Evolutionary conservation across 2,113 vertebrate genomes (phyloP), one percentile per base, ranked within the genome.

Genomic region (Psittacula cyanocephala): DNA sequence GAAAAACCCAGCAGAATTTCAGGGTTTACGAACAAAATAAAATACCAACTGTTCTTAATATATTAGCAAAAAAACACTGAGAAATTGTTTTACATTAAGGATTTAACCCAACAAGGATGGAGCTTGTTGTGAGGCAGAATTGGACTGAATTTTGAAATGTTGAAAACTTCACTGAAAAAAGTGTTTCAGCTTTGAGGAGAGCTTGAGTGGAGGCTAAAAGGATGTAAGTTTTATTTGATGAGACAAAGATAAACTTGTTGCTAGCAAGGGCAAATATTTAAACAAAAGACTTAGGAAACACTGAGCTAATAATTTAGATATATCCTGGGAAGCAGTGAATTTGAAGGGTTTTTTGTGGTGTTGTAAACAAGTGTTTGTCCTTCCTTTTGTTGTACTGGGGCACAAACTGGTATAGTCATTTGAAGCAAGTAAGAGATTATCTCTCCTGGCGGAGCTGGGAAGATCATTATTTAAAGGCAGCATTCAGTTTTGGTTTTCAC

Each of bases 371-470:
- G 41, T 31, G 39, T 14, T 6, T 53, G n/a, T 35, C 44, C 9
- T 62, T 92, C 27, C 43, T 86, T 76, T 39, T 31, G 18, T 46
- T 17, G 11, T 64, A 17, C 25, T 1, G 5, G 77, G 50, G 14
- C 50, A 24, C 0, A 2, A 47, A 75, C 23, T 59, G 37, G 19
- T 11, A 20, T 18, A 43, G 10, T 0, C 3, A 35, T 53, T 74
- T 78, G 23, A 52, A 95, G 49, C 7, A 52, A 50, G 35, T 17
- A 47, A 44, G 9, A 10, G 33, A 37, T 27, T 31, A 5, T 27
- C 11, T 41, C 49, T 41, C 8, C 19, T 39, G 4, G 17, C 7
- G 35, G 33, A 33, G 28, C 43, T 35, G 37, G 43, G 39, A 18
- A 84, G 64, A 39, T 28, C 23, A 4, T 14, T 20, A 18, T 2